Evolutionary conservation across 2,113 vertebrate genomes (phyloP), one percentile per base, ranked within the genome.

Genomic region (Grallaria varia): DNA sequence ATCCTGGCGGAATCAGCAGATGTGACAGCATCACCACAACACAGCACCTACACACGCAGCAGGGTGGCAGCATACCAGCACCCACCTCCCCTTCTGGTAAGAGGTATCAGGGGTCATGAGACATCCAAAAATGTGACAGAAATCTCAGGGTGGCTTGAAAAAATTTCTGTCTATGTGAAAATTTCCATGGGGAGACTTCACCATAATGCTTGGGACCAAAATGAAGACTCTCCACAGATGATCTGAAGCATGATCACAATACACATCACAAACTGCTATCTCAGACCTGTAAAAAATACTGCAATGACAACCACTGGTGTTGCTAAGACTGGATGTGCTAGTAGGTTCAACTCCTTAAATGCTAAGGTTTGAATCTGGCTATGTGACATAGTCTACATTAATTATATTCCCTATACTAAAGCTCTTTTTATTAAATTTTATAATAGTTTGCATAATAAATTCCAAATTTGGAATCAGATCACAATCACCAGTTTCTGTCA

Each of bases 1-100:
- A 35, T 33, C 24, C 37, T 7, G 9, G 40, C 1, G 3, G 49
- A 52, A 77, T 0, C 3, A 2, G 17, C 6, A 31, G 1, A 0
- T 59, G 10, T 13, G 21, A 42, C 5, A 16, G 53, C 2, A 8
- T 44, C 25, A 79, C 44, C 1, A 1, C 31, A 42, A 62, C 18
- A 39, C 47, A 74, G 31, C 1, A 4, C 11, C 12, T 35, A 42
- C 56, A 58, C 9, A 3, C 1, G 22, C 9, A 60, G 47, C 33
- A 73, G 59, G 6, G 8, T 52, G 37, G 17, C 47, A 55, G 10
- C n/a, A 69, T 37, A 16, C 9, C 55, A 40, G 10, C 21, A 72
- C 23, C 35, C 27, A 35, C 25, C 25, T 60, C 25, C 27, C 50
- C 30, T 45, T 31, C 15, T 23, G 8, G 5, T 50, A 74, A 67